Evolutionary conservation across 2,113 vertebrate species (phyloP).

Genomic region (Chaetops frenatus): DNA sequence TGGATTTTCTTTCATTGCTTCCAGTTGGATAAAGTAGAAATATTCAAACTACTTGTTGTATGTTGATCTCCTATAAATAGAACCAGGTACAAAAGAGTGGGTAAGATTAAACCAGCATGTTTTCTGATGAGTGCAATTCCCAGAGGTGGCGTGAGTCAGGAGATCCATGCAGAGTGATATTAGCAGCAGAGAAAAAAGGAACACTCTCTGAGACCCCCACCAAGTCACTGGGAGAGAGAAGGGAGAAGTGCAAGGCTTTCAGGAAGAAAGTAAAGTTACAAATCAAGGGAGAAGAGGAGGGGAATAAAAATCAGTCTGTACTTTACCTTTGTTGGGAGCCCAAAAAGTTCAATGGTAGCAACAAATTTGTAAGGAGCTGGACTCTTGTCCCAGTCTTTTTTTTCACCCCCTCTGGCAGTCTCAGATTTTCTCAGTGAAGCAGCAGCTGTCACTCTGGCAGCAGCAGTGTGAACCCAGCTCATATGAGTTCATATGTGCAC

Average conservation of each 20-base stretch:
- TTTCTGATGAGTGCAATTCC: neutral
- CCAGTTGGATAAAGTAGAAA: neutral
- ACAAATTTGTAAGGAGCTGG: neutral
- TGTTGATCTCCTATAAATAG: neutral
- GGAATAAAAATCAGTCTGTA: neutral
- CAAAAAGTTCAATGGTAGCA: neutral
- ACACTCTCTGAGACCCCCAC: neutral
- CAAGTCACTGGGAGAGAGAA: neutral
- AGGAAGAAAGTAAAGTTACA: neutral
- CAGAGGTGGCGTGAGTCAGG: neutral
- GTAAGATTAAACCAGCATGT: neutral
- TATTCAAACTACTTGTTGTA: neutral
- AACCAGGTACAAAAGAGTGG: neutral
- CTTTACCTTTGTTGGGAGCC: neutral
- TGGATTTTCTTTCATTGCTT: neutral
- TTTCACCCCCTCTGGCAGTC: neutral
- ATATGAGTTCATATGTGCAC: neutral
- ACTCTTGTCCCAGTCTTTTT: neutral
- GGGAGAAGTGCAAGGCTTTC: neutral
- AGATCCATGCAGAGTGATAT: neutral
- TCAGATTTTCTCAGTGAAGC: neutral
- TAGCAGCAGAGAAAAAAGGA: neutral
- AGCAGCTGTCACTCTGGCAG: constrained; percentile 20
- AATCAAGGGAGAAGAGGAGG: neutral
- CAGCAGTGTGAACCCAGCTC: neutral